These are phyloP conservation scores for Abrostola triplasia DNA, from an alignment of 2,888 invertebrate species.

Conservation along the genomic window DNA sequence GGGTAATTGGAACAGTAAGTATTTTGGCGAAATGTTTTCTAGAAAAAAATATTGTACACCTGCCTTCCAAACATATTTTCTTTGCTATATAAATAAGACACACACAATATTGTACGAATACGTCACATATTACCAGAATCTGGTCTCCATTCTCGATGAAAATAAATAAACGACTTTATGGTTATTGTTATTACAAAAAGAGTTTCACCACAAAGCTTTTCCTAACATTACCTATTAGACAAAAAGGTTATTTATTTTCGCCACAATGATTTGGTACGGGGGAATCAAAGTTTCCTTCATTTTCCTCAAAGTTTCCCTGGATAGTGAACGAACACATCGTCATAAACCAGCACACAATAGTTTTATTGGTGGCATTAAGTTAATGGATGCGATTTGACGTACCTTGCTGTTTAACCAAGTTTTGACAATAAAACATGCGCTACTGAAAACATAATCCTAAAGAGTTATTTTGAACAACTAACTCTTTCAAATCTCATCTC, in stretches of 20 bases:
- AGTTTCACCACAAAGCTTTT: conserved; percentile 60
- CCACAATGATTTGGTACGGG: conserved; percentile 66
- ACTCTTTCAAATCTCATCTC: conserved; percentile 12
- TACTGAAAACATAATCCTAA: conserved; percentile 25
- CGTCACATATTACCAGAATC: conserved; percentile 2
- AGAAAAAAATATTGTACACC: too few relatives aligned
- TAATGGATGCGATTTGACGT: conserved; percentile 80
- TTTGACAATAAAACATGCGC: conserved; percentile 62
- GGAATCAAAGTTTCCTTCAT: conserved; percentile 71
- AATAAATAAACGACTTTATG: conserved; percentile 54
- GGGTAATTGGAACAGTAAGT: too few relatives aligned
- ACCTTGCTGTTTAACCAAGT: conserved; percentile 71
- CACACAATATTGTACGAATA: background rate
- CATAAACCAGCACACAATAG: conserved; percentile 83
- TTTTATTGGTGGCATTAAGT: conserved; percentile 83
- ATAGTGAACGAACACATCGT: conserved; percentile 69
- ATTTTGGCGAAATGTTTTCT: too few relatives aligned
- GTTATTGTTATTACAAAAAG: conserved; percentile 57
- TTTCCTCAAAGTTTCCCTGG: conserved; percentile 65
- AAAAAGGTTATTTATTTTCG: conserved; percentile 68
- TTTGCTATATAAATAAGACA: background rate
- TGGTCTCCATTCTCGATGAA: conserved; percentile 22
- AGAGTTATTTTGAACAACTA: conserved; percentile 12
- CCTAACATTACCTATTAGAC: conserved; percentile 65
- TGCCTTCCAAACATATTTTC: too few relatives aligned